A percentile compares a stretch with the other conserved stretches of the same genome.
Evolutionary conservation across 2,888 invertebrate genomes (phyloP).

Genomic region (Byasa hedistus): DNA sequence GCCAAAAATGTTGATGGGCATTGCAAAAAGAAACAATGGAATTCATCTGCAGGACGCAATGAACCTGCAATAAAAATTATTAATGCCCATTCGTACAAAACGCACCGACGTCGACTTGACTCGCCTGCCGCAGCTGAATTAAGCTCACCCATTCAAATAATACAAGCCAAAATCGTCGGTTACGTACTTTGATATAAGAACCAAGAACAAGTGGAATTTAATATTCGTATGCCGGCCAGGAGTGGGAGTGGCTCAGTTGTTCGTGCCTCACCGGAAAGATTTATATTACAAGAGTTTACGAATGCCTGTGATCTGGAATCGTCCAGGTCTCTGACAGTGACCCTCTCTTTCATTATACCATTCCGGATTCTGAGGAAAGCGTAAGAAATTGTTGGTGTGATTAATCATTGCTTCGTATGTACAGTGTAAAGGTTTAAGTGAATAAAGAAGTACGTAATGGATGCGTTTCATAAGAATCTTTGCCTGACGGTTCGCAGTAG

Average conservation of each 20-base stretch:
- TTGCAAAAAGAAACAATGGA: constrained; percentile 59
- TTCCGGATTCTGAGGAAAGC: constrained; percentile 31
- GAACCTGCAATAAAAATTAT: constrained; percentile 76
- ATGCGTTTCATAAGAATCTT: background rate
- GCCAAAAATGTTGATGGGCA: constrained; percentile 76
- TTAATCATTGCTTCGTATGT: constrained; percentile 40
- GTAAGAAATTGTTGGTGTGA: constrained; percentile 19
- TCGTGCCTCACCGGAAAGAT: constrained; percentile 79
- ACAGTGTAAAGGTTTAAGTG: constrained; percentile 35
- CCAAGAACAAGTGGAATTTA: constrained; percentile 73
- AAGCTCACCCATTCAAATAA: constrained; percentile 53
- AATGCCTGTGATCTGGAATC: constrained; percentile 77
- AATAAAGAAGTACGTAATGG: constrained; percentile 18
- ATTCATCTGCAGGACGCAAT: constrained; percentile 60
- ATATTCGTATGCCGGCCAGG: constrained; percentile 72
- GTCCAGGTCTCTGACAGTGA: constrained; percentile 52
- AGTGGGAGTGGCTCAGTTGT: constrained; percentile 77
- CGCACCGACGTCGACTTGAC: constrained; percentile 34
- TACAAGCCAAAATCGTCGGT: constrained; percentile 66
- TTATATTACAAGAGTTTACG: constrained; percentile 79
- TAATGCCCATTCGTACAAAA: constrained; percentile 69
- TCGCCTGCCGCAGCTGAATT: constrained; percentile 43
- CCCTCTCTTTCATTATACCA: constrained; percentile 20
- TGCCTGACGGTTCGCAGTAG: constrained; percentile 16
- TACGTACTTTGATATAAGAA: constrained; percentile 65